Conservation (phyloP, 2,888 invertebrate genomes). For the Tromatobia lineatoria region DNA sequence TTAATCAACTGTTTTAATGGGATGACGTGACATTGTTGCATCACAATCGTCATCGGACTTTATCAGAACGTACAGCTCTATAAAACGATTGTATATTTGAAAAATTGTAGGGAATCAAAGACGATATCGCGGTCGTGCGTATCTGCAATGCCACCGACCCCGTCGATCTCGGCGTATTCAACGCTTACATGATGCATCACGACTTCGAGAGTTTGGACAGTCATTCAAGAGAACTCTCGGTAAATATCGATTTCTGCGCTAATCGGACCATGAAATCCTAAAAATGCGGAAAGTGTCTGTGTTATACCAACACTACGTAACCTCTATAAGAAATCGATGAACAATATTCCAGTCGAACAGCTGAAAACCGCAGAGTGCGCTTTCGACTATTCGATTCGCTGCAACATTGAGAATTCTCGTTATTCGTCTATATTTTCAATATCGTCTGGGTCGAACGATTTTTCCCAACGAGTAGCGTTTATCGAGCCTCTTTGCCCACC, state of each 20-base stretch:
- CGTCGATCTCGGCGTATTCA: constrained; percentile 71
- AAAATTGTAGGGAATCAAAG: constrained; percentile 64
- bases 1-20: neutral
- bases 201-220: constrained; percentile 69
- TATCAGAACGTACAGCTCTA: neutral
- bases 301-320: neutral
- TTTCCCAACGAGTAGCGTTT: neutral
- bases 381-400: constrained; percentile 12
- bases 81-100: constrained; percentile 6
- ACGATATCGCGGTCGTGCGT: constrained; percentile 72
- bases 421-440: neutral
- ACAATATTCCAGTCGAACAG: neutral
- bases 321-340: neutral
- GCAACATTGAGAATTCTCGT: constrained; percentile 7
- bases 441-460: constrained; percentile 1
- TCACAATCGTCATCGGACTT: neutral
- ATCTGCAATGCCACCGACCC: constrained; percentile 74
- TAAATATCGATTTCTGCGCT: constrained; percentile 40
- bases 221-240: constrained; percentile 70
- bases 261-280: neutral
- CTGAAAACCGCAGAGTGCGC: neutral
- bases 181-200: constrained; percentile 72
- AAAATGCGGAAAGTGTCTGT: neutral
- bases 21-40: neutral
- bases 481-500: neutral